Evolutionary conservation across 2,797 vertebrate genomes (phyloP), one percentile per base, ranked within the genome.

Genomic region (Ispidina lecontei): DNA sequence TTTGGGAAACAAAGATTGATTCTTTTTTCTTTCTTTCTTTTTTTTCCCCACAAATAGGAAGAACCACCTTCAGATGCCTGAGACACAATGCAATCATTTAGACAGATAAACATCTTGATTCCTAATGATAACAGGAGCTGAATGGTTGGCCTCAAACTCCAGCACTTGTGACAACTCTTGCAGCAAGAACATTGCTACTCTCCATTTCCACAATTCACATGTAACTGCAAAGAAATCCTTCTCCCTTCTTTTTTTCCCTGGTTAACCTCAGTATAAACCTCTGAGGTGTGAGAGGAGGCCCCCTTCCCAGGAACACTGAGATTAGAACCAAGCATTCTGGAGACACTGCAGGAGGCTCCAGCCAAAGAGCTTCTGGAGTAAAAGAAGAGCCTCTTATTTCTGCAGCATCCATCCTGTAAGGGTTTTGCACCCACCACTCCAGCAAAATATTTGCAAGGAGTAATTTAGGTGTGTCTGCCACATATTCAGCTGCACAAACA

Each of bases 41-140:
- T 3, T 60, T 70, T 70, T 15, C 2, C 58, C 22, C 75, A 78
- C 63, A 87, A 75, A 90, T 88, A 86, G 82, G 75, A 93, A 95
- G 76, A 84, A 84, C 82, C 67, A 78, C 52, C 59, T 95, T 90
- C 89, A 94, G 77, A 94, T 93, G 90, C 86, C 89, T 85, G 65
- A 96, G 78, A 89, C 72, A 90, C 72, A 16, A 63, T 89, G 78
- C 95, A 91, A 63, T 89, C 10, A 67, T 89, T 94, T 77, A 89
- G 71, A 41, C 41, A 87, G 95, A 95, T 93, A 87, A 94, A 52
- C 51, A 96, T 90, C 90, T 95, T 83, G 93, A 96, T 94, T 84
- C 37, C 63, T 64, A 49, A 72, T 85, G 94, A 94, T 94, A 94
- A 46, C 7, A 58, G 39, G 39, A 80, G 62, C 69, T 83, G 86